phyloP scores from a whole-genome alignment of 2,888 invertebrate species.

The Phytoseiulus persimilis region DNA sequence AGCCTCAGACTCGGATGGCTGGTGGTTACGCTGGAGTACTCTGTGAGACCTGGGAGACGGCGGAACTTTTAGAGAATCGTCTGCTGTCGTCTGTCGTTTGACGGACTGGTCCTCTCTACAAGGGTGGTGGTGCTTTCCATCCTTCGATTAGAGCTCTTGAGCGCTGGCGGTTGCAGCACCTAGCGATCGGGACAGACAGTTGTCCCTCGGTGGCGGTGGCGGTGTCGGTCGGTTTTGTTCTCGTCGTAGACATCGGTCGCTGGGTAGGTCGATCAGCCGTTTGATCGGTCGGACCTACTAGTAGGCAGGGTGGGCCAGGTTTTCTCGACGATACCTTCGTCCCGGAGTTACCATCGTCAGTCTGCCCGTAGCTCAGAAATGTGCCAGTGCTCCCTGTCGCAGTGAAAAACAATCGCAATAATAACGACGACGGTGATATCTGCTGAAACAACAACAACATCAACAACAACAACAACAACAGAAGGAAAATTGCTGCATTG shows the following conservation, averaged over 20 bases:
- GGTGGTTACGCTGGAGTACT: no score
- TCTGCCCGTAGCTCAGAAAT: background rate
- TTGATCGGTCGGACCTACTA: background rate
- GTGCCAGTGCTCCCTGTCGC: background rate
- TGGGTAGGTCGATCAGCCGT: background rate
- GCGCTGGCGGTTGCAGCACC: no score
- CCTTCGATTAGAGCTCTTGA: no score
- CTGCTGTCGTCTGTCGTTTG: no score
- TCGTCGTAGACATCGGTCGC: background rate
- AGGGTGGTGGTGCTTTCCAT: no score
- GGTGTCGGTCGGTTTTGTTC: background rate
- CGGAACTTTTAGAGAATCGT: no score
- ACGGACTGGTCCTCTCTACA: no score
- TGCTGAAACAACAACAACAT: background rate
- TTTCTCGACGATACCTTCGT: background rate
- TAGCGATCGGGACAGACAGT: no score
- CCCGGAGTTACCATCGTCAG: background rate
- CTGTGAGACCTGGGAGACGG: no score
- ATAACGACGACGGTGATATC: background rate
- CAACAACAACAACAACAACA: background rate
- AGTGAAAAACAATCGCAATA: background rate
- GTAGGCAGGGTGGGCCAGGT: background rate
- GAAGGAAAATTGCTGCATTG: background rate
- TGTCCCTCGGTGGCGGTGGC: background rate
- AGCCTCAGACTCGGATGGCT: no score